These are phyloP conservation scores for Holotrichia oblita DNA, from an alignment of 1,140 invertebrate species.

Conservation along the genomic window DNA sequence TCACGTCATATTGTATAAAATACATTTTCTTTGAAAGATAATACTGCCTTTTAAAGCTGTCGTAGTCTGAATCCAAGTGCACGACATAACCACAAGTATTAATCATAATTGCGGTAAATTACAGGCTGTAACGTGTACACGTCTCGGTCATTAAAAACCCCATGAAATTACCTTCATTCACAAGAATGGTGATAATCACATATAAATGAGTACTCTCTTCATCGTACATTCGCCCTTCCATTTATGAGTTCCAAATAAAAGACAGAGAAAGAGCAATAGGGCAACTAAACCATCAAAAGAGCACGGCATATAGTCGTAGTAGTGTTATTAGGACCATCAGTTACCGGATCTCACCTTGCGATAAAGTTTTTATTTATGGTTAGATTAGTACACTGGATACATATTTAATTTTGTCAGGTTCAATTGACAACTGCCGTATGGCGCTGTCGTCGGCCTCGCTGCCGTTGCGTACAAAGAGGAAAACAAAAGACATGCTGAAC, in stretches of 20 bases:
- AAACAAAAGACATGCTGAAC: slow-evolving; percentile 55
- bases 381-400: slow-evolving; percentile 50
- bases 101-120: slow-evolving; percentile 28
- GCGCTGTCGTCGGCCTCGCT: slow-evolving; percentile 44
- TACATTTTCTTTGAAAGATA: no score
- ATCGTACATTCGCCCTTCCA: not conserved
- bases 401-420: slow-evolving; percentile 50
- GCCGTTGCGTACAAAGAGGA: slow-evolving; percentile 43
- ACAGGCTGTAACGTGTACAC: slow-evolving; percentile 31
- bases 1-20: no score
- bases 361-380: slow-evolving; percentile 50
- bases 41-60: not conserved
- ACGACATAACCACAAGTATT: slow-evolving; percentile 1
- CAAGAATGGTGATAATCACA: slow-evolving; percentile 48
- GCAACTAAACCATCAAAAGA: not conserved
- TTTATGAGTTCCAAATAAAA: not conserved
- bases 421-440: slow-evolving; percentile 53
- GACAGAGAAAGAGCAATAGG: not conserved
- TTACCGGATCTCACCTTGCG: slow-evolving; percentile 47
- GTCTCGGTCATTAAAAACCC: slow-evolving; percentile 44
- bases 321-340: slow-evolving; percentile 40
- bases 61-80: not conserved
- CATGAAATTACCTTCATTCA: slow-evolving; percentile 44
- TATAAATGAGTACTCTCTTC: slow-evolving; percentile 43
- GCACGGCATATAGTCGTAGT: not conserved